Percentiles rank a stretch among this genome's conserved stretches.
Evolutionary conservation across 1,140 invertebrate species (phyloP).

Genomic region (Brachionus calyciflorus): DNA sequence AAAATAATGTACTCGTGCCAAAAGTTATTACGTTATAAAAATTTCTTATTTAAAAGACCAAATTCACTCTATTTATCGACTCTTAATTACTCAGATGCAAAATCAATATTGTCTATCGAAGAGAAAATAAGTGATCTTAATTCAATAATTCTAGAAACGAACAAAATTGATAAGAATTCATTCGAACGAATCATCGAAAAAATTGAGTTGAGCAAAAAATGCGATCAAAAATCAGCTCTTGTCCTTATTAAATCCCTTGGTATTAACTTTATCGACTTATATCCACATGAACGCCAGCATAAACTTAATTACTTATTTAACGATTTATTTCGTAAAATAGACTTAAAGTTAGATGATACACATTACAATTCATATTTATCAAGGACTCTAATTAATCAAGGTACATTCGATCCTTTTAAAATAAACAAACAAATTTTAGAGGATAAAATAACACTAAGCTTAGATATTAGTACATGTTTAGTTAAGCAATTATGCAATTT

Average conservation of each 20-base stretch:
- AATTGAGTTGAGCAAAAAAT: too few relatives aligned
- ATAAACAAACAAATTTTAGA: background rate
- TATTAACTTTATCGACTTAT: background rate
- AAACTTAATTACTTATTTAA: conserved; percentile 2
- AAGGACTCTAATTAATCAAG: background rate
- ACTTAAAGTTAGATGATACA: background rate
- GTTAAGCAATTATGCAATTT: background rate
- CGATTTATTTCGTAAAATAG: background rate
- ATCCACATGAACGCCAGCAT: background rate
- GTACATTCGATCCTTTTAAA: background rate
- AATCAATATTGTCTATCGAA: too few relatives aligned
- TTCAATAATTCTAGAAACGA: too few relatives aligned
- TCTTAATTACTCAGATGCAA: too few relatives aligned
- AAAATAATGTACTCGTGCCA: too few relatives aligned
- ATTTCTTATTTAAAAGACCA: too few relatives aligned
- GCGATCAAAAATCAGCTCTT: background rate
- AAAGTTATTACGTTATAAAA: too few relatives aligned
- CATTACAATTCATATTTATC: background rate
- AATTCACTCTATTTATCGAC: too few relatives aligned
- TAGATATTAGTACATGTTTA: background rate
- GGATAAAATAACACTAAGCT: background rate
- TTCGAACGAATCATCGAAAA: background rate
- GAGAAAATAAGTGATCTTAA: too few relatives aligned
- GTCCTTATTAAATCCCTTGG: background rate
- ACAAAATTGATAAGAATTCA: too few relatives aligned